phyloP scores from a whole-genome alignment of 2,888 invertebrate genomes.

The Nomada ferruginata region DNA sequence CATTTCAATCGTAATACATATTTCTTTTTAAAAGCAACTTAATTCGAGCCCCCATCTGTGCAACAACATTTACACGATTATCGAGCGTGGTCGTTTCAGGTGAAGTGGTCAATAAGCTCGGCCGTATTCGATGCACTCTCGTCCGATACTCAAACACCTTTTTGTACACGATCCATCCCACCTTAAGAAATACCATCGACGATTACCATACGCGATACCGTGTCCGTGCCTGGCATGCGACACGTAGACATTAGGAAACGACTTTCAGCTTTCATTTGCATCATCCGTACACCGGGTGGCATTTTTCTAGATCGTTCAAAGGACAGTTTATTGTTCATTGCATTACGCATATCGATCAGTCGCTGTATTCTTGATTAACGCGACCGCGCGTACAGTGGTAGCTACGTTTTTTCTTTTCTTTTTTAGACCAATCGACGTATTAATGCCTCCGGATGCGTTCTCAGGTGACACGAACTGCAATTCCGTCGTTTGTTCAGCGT shows the following conservation, averaged over 20 bases:
- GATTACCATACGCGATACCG: conserved; percentile 62
- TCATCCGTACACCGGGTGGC: conserved; percentile 62
- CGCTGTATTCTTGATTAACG: background rate
- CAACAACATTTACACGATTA: background rate
- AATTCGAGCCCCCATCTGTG: too few species aligned
- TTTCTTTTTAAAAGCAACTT: too few species aligned
- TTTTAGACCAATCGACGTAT: conserved; percentile 76
- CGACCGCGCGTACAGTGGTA: too few species aligned
- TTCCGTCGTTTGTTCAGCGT: conserved; percentile 45
- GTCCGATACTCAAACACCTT: background rate
- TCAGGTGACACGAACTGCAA: conserved; percentile 46
- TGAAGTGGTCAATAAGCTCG: conserved; percentile 22
- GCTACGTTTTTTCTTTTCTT: background rate
- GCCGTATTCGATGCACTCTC: conserved; percentile 24
- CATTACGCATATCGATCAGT: conserved; percentile 64
- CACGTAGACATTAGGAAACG: conserved; percentile 59
- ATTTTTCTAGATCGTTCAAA: conserved; percentile 62
- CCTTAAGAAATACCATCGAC: conserved; percentile 54
- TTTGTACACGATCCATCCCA: conserved; percentile 41
- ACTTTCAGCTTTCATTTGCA: conserved; percentile 71
- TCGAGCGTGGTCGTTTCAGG: conserved; percentile 1
- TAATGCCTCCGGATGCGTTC: conserved; percentile 73
- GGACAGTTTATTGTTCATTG: conserved; percentile 11
- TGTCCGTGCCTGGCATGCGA: conserved; percentile 61
- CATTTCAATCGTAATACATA: too few species aligned